phyloP scores from a whole-genome alignment of 2,888 invertebrate species.

The Yponomeuta cagnagella region DNA sequence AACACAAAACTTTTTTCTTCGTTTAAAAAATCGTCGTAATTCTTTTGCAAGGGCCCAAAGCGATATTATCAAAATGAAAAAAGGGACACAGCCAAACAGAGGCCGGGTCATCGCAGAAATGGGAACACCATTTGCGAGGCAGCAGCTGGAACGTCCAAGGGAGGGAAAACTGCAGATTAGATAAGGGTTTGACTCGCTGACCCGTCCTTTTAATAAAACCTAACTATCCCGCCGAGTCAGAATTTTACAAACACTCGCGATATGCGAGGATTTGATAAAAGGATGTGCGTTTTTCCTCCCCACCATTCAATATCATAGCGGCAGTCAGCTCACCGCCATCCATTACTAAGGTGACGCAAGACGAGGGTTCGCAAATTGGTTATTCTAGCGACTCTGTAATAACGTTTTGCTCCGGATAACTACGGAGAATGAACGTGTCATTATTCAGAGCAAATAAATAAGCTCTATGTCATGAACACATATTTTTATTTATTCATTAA shows the following conservation, averaged over 20 bases:
- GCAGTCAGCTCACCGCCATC: constrained; percentile 34
- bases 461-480: background rate
- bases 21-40: constrained; percentile 17
- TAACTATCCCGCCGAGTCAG: background rate
- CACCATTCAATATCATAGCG: constrained; percentile 29
- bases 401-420: constrained; percentile 28
- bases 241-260: background rate
- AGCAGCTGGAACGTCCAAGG: constrained; percentile 17
- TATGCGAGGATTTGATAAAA: background rate
- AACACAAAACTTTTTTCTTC: background rate
- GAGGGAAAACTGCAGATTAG: constrained; percentile 27
- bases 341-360: constrained; percentile 44
- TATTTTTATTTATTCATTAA: background rate
- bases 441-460: constrained; percentile 14
- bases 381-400: constrained; percentile 36
- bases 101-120: constrained; percentile 16
- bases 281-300: background rate
- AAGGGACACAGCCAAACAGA: background rate
- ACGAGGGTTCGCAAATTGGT: constrained; percentile 50
- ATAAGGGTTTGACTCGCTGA: constrained; percentile 33
- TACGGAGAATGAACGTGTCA: constrained; percentile 17
- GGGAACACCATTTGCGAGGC: constrained; percentile 16
- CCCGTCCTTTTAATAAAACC: constrained; percentile 33
- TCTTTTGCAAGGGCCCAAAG: background rate
- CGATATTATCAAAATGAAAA: constrained; percentile 10